Conservation (phyloP, 1,140 invertebrate species). For the Calliphora vicina region DNA sequence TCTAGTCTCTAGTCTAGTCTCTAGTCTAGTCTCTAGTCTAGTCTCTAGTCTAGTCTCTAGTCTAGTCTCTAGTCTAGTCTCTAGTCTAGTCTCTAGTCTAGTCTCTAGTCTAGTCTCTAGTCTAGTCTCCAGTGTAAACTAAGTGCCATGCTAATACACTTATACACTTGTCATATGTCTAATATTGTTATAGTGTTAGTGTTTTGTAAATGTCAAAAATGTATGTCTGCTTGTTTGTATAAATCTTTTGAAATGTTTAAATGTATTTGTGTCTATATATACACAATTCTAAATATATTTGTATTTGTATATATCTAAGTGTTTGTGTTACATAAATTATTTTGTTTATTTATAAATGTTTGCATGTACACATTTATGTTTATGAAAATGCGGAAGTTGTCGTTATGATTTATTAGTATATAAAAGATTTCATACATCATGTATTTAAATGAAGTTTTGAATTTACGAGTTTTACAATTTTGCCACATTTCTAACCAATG, state of each 20-base stretch:
- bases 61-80: too few species aligned
- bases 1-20: too few species aligned
- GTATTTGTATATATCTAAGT: neutral
- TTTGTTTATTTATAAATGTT: slow-evolving; percentile 18
- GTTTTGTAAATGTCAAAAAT: neutral
- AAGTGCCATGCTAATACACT: neutral
- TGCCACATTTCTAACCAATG: too few species aligned
- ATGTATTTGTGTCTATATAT: neutral
- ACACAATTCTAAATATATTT: neutral
- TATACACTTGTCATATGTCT: neutral
- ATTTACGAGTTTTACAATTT: slow-evolving; percentile 1
- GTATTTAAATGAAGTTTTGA: slow-evolving; percentile 13
- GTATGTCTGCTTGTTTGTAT: neutral
- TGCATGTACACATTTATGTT: neutral
- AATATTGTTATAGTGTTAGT: neutral
- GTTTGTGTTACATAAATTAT: neutral
- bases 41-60: too few species aligned
- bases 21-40: too few species aligned
- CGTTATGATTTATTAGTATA: slow-evolving; percentile 30
- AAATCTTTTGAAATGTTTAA: neutral
- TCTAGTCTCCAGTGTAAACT: too few species aligned
- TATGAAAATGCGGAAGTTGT: slow-evolving; percentile 28
- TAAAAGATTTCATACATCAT: slow-evolving; percentile 31
- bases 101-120: too few species aligned
- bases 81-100: too few species aligned